A percentile compares a stretch with the other conserved stretches of the same genome.
phyloP scores from a whole-genome alignment of 2,797 vertebrate species.

The Acrocephalus scirpaceus region DNA sequence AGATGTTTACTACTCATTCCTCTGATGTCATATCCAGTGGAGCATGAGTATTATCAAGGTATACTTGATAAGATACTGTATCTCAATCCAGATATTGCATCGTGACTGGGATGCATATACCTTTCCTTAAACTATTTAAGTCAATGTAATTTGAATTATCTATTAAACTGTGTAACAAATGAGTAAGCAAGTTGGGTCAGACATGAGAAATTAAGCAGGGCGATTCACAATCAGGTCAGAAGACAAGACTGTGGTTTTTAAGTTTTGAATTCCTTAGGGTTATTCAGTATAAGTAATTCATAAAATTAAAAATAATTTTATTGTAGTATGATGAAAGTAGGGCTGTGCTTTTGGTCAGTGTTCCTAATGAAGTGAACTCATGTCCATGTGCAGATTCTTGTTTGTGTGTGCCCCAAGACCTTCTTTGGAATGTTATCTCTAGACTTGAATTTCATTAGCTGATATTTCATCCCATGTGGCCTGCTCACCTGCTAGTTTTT shows the following conservation, averaged over 20 bases:
- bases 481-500: conserved; percentile 15
- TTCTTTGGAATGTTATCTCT: not conserved
- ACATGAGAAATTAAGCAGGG: not conserved
- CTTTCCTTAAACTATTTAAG: not conserved
- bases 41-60: not conserved
- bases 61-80: not conserved
- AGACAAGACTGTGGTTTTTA: not conserved
- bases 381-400: not conserved
- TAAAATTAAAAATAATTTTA: not conserved
- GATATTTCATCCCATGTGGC: not conserved
- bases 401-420: not conserved
- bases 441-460: not conserved
- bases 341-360: not conserved
- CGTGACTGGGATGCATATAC: not conserved
- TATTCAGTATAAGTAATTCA: not conserved
- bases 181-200: not conserved
- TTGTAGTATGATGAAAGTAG: not conserved
- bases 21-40: not conserved
- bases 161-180: not conserved
- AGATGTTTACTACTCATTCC: not conserved
- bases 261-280: not conserved
- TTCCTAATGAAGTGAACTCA: not conserved
- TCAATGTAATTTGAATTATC: not conserved
- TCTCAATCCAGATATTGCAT: not conserved
- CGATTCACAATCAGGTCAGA: not conserved